phyloP scores from a whole-genome alignment of 2,113 vertebrate genomes.

The Galbula dea region DNA sequence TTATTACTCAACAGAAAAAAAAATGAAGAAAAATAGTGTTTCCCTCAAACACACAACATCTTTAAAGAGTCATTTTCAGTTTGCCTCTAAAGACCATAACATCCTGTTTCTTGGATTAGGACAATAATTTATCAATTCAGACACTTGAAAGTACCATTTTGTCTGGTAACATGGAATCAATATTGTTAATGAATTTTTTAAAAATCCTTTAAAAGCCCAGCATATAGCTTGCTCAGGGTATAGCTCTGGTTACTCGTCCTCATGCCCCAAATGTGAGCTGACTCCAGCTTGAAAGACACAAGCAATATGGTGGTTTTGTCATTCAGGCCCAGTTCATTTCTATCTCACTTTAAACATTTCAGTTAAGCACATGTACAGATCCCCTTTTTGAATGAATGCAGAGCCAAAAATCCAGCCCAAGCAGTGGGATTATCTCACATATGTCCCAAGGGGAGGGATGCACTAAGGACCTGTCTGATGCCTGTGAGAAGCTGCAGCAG shows the following conservation, averaged over 20 bases:
- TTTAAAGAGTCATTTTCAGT: background rate
- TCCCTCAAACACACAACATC: background rate
- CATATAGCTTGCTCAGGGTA: rapidly evolving
- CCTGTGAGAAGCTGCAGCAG: rapidly evolving
- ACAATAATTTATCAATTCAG: background rate
- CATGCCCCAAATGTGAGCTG: background rate
- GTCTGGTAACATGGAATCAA: background rate
- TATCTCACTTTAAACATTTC: background rate
- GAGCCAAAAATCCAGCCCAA: background rate
- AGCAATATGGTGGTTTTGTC: background rate
- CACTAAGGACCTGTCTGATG: rapidly evolving
- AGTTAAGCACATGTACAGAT: background rate
- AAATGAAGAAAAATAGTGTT: background rate
- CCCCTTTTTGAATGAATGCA: background rate
- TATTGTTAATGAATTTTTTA: background rate
- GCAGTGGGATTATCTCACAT: background rate
- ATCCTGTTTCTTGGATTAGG: background rate
- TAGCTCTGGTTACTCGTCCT: background rate
- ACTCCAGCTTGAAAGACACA: background rate
- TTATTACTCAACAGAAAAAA: background rate
- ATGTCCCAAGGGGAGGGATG: background rate
- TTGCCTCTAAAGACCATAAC: background rate
- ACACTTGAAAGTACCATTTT: background rate
- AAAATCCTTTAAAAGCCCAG: background rate
- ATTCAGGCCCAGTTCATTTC: background rate